Evolutionary conservation across 2,888 invertebrate genomes (phyloP), one percentile per base, ranked within the genome.

Genomic region (Scaptomyza cyrtandrae): DNA sequence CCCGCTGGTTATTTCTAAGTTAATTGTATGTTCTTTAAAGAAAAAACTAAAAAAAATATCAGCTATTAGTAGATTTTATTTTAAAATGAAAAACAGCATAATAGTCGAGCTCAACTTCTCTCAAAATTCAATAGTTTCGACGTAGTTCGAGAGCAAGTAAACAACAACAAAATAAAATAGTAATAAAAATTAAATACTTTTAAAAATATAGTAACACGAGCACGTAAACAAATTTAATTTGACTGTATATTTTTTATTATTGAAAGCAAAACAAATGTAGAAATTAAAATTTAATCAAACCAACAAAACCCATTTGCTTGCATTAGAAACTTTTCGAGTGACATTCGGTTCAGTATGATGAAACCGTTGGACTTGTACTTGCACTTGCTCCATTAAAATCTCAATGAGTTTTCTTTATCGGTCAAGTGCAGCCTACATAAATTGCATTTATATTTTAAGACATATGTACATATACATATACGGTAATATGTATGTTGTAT

Each of bases 371-470:
- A 24, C 55, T 24, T 68, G 48, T 44, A 39, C 63, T 37, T 73
- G 48, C 31, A 61, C 61, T 74, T 75, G 75, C 58, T 69, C 61
- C 61, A 78, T 43, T 61, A 44, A 27, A 48, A 55, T 16, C 11
- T 10, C n/a, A 16, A 46, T 19, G 39, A 2, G 16, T 14, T 1
- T 5, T 7, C 1, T 43, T 68, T 78, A 75, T 75, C 75, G 75
- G 78, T 78, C 78, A 75, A 75, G 75, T 73, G 78, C 73, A 75
- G 61, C 37, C 58, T n/a, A 35, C 35, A 52, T 33, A 39, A 24
- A 41, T 33, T 57, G 27, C 45, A 58, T 37, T n/a, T 46, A 14
- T 29, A 19, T 14, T 29, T n/a, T 3, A 16, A 41, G 4, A 29
- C 46, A 29, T 19, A 4, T 6, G n/a, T 19, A 29, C 13, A 19